Evolutionary conservation across 2,113 vertebrate genomes (phyloP).

Genomic region (Hippocampus mohnikei): DNA sequence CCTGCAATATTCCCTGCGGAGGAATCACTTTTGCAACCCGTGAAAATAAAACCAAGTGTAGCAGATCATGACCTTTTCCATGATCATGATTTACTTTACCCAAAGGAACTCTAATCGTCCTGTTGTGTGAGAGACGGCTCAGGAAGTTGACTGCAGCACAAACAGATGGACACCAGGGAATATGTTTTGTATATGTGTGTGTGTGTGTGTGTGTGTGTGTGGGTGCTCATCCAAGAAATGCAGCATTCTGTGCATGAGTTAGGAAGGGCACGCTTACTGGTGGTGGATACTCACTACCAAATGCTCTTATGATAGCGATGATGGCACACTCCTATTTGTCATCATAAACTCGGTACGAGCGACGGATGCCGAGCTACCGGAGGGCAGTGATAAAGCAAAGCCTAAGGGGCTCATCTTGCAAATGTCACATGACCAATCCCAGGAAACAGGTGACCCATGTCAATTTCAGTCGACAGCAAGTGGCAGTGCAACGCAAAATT

Average conservation of each 20-base stretch:
- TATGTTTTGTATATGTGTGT: not conserved
- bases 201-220: not conserved
- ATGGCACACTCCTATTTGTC: too few species aligned
- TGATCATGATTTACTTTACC: not conserved
- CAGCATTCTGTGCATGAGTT: not conserved
- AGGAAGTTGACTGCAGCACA: not conserved
- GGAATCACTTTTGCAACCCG: slow-evolving; percentile 6
- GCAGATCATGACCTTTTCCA: slow-evolving; percentile 2
- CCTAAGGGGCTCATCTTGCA: too few species aligned
- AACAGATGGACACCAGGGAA: not conserved
- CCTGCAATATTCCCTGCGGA: slow-evolving; percentile 20
- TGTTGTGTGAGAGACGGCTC: not conserved
- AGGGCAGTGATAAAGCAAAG: too few species aligned
- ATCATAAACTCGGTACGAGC: too few species aligned
- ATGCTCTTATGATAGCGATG: too few species aligned
- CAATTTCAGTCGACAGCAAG: too few species aligned
- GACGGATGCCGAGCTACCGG: too few species aligned
- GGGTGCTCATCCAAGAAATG: not conserved
- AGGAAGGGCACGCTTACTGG: not conserved
- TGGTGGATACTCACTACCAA: too few species aligned
- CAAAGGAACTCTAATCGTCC: not conserved
- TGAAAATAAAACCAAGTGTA: slow-evolving; percentile 12
- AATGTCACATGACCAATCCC: too few species aligned
- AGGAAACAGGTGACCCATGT: too few species aligned
- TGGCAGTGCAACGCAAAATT: too few species aligned